Evolutionary conservation across 2,797 vertebrate genomes (phyloP).

Genomic region (Poliocrania exsul): DNA sequence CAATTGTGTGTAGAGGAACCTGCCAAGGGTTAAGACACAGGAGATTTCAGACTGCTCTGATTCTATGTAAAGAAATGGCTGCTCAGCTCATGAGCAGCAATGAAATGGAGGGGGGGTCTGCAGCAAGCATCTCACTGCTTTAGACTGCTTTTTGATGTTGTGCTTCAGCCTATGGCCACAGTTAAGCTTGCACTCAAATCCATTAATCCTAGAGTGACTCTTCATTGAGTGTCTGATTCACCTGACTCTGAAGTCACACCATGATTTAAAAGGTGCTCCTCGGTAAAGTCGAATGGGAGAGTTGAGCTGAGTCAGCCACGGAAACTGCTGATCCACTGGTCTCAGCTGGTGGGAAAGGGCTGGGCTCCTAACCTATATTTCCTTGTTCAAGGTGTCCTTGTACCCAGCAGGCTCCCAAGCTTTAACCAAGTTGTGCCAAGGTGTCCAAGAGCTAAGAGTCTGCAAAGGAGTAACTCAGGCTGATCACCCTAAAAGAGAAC

Average conservation of each 20-base stretch:
- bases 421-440: background rate
- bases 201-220: background rate
- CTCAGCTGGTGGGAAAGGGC: background rate
- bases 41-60: background rate
- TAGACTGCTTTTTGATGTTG: background rate
- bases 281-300: background rate
- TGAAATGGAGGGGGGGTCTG: background rate
- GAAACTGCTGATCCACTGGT: background rate
- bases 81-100: fast-evolving
- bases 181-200: background rate
- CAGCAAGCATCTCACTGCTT: background rate
- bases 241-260: background rate
- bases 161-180: background rate
- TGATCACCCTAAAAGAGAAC: background rate
- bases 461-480: background rate
- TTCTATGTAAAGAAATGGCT: background rate
- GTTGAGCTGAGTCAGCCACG: background rate
- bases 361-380: fast-evolving
- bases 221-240: background rate
- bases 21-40: background rate
- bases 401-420: background rate
- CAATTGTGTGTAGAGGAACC: background rate
- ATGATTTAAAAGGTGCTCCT: background rate
- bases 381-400: background rate
- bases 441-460: background rate